Base-by-base conservation (phyloP, 92 coral and sea anemone genomes). In the Paragorgia papillata region DNA sequence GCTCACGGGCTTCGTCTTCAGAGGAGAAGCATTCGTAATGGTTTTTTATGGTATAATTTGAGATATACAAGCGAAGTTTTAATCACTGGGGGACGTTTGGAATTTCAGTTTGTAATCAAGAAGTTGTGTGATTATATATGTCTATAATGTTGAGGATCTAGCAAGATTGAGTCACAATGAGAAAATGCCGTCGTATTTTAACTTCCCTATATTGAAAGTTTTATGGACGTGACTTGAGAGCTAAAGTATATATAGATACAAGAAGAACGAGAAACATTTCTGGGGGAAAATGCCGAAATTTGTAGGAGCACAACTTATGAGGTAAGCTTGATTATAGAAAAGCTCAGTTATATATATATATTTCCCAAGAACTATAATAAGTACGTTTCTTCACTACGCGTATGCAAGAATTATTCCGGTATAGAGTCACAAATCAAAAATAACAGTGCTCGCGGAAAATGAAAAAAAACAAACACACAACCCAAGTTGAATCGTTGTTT, bases 271-370 rank as follows among this genome's bases (percentile, higher is more conserved):
- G 17, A 2, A 46, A n/a, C 2, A 15, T 46, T 46, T 46, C 43
- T 5, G 43, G 43, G n/a, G n/a, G n/a, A 56, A 28, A 17, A 56
- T 56, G 62, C 62, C 62, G 62, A 56, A 56, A 22, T 56, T 56
- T 22, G 28, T 31, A 14, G 62, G 30, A 28, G 62, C 62, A 56
- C 62, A 56, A 56, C 12, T 46, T 2, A n/a, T n/a, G 7, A 46
- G 53, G 53, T 46, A 46, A 46, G 53, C 15, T 46, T 46, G 2
- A 7, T 46, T 2, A 46, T n/a, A 7, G n/a, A 6, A 46, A n/a
- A n/a, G n/a, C n/a, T n/a, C n/a, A n/a, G n/a, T n/a, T n/a, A n/a
- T n/a, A n/a, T n/a, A n/a, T n/a, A n/a, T n/a, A n/a, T n/a, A n/a
- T n/a, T n/a, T n/a, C n/a, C n/a, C n/a, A n/a, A n/a, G n/a, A n/a